Conservation (phyloP, 2,113 vertebrate species). For the Sander lucioperca region DNA sequence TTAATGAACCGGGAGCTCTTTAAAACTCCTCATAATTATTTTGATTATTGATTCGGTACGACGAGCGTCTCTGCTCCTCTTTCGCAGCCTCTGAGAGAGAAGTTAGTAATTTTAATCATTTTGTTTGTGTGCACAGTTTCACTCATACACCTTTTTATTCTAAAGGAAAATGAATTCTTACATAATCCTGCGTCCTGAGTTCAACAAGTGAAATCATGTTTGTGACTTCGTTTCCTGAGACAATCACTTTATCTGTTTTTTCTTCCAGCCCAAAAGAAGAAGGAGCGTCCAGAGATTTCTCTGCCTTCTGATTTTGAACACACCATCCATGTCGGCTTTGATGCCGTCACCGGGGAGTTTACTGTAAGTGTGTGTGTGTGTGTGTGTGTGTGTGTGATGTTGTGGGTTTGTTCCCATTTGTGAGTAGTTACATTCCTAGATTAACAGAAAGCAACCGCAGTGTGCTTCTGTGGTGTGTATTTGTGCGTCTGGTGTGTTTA, state of each 20-base stretch:
- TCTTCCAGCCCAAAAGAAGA: slow-evolving; percentile 91
- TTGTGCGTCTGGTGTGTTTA: slow-evolving; percentile 19
- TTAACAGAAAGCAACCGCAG: not conserved
- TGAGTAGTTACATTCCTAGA: not conserved
- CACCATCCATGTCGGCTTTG: slow-evolving; percentile 97
- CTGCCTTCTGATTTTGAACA: slow-evolving; percentile 98
- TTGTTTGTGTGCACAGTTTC: not conserved
- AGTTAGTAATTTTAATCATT: not conserved
- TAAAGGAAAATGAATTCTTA: not conserved
- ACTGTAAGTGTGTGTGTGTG: slow-evolving; percentile 84
- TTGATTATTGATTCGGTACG: not conserved
- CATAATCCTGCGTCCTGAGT: not conserved
- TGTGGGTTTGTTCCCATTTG: not conserved
- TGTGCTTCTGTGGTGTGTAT: slow-evolving; percentile 17
- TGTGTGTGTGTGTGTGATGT: not conserved
- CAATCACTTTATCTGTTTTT: not conserved
- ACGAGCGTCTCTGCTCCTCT: not conserved
- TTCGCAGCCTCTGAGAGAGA: not conserved
- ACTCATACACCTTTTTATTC: not conserved
- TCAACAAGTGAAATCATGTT: not conserved
- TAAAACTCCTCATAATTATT: not conserved
- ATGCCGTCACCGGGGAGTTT: slow-evolving; percentile 96
- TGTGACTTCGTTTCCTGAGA: not conserved
- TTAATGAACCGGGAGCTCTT: slow-evolving; percentile 7
- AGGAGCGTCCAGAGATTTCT: slow-evolving; percentile 95